Conservation (phyloP, 2,113 vertebrate genomes). For the Ciconia boyciana region DNA sequence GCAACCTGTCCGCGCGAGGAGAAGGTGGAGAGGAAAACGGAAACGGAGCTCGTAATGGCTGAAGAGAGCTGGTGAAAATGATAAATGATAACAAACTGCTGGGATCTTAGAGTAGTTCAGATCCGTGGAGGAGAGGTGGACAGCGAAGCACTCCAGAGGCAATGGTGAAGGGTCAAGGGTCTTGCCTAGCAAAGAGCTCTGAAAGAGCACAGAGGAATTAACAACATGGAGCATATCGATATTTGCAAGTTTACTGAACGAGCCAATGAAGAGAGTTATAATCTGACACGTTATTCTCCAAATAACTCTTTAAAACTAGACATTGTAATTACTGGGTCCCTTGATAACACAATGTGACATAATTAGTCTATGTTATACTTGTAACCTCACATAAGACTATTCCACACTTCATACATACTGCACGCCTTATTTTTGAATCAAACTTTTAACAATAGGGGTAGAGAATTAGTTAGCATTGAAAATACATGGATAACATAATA, state of each 20-base stretch:
- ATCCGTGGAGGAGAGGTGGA: background rate
- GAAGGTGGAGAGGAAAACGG: background rate
- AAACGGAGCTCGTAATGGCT: rapidly evolving
- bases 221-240: rapidly evolving
- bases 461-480: background rate
- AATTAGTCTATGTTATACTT: background rate
- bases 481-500: background rate
- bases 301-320: background rate
- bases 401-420: background rate
- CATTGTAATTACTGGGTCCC: background rate
- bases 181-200: background rate
- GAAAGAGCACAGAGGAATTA: background rate
- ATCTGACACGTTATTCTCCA: background rate
- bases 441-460: background rate
- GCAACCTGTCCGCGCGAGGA: rapidly evolving
- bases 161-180: background rate
- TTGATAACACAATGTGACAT: background rate
- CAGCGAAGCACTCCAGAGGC: background rate
- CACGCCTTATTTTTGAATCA: background rate
- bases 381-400: background rate
- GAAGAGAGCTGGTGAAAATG: background rate
- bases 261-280: background rate
- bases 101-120: background rate
- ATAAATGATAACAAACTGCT: background rate
- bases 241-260: background rate